Evolutionary conservation across 1,140 invertebrate species (phyloP), one percentile per base, ranked within the genome.

Genomic region (Psilanteris sp.): DNA sequence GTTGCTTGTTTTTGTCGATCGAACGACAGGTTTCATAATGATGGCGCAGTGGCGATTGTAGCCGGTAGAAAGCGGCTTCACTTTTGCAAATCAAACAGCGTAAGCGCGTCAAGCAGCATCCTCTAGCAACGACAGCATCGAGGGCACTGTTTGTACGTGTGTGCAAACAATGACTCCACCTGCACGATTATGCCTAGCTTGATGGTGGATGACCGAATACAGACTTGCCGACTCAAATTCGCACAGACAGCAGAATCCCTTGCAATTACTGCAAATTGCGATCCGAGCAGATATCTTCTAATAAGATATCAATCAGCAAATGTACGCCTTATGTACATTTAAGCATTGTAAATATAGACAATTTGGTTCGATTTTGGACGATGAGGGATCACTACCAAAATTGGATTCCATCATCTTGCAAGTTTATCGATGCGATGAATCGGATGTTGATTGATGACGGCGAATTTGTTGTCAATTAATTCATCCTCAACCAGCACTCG

Each of bases 51-150:
- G 32, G 57, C 26, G 59, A 34, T 54, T 48, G 70, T 73, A 59
- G 41, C 22, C 22, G 34, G 41, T 73, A 44, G 70, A 64, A 64
- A 61, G 64, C 64, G 41, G 83, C 81, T 84, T 84, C 79, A 83
- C 81, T 84, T 85, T 85, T 81, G 81, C 82, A 85, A 85, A 84
- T 86, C 84, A 82, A 86, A 85, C 79, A 85, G 59, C 36, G 50
- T 55, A 57, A 68, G 62, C 55, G 62, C 71, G 59, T 57, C 54
- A 66, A 32, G 73, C 64, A 34, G 78, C 78, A 80, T 79, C 64
- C 79, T 82, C 79, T 57, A 31, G 66, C 67, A 80, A 76, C 77
- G 79, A 15, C 39, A 29, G 34, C 8, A 52, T 15, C 68, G 26
- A 46, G 29, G 29, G 68, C 80, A 76, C 64, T 85, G 84, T 85